Percentiles rank a stretch among this genome's conserved stretches.
Evolutionary conservation across 2,113 vertebrate species (phyloP).

Genomic region (Pelodiscus sinensis): DNA sequence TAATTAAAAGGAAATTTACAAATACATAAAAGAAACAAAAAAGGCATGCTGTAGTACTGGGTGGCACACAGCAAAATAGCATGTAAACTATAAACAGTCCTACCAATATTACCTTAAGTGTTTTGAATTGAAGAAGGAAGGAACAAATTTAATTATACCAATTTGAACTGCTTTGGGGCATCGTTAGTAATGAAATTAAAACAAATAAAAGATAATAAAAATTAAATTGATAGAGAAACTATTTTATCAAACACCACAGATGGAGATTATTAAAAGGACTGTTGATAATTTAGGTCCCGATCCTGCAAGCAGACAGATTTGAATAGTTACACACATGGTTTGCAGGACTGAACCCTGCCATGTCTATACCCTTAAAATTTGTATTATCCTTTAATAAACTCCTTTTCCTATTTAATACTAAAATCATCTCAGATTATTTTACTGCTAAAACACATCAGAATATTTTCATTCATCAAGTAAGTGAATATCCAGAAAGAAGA

Average conservation of each 20-base stretch:
- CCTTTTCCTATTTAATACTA: neutral
- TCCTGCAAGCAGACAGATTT: conserved; percentile 18
- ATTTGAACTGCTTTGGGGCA: conserved; percentile 18
- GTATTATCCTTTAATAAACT: neutral
- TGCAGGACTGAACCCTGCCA: conserved; percentile 18
- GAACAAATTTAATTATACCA: neutral
- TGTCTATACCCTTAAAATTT: neutral
- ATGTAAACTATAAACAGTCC: neutral
- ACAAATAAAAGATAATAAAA: neutral
- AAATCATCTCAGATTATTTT: neutral
- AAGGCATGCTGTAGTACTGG: neutral
- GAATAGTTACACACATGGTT: neutral
- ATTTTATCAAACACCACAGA: neutral
- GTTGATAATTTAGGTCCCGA: conserved; percentile 10
- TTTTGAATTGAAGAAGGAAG: neutral
- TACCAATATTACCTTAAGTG: neutral
- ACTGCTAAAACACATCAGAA: neutral
- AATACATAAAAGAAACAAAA: neutral
- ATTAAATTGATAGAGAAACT: neutral
- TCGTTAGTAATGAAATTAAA: conserved; percentile 17
- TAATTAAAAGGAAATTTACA: neutral
- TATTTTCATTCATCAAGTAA: neutral
- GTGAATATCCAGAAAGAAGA: neutral
- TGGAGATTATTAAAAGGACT: neutral
- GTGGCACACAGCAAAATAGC: neutral